These are phyloP conservation scores for Plotosus lineatus DNA, from an alignment of 2,113 vertebrate genomes.

Conservation along the genomic window DNA sequence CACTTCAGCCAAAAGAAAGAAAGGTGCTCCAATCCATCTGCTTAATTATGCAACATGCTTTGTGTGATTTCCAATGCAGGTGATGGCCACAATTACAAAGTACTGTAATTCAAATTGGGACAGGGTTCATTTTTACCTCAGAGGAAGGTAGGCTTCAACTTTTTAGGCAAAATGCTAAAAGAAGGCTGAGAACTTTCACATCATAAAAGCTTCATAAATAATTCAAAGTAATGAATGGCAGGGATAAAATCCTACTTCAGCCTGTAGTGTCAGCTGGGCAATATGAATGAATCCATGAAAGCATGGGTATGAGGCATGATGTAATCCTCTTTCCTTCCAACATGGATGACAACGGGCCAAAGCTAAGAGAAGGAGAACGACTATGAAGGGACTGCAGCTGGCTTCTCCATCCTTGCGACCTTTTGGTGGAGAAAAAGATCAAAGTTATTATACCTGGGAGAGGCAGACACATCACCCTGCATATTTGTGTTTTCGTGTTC, in stretches of 20 bases:
- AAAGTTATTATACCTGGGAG: slow-evolving; percentile 53
- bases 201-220: slow-evolving; percentile 60
- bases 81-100: slow-evolving; percentile 42
- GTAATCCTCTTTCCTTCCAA: background rate
- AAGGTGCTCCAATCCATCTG: slow-evolving; percentile 31
- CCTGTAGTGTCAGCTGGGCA: slow-evolving; percentile 55
- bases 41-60: slow-evolving; percentile 53
- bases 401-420: slow-evolving; percentile 49
- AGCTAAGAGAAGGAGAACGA: slow-evolving; percentile 28
- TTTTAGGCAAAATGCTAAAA: slow-evolving; percentile 31
- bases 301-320: slow-evolving; percentile 28
- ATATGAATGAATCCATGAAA: slow-evolving; percentile 59
- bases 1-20: background rate
- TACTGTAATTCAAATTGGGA: slow-evolving; percentile 51
- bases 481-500: slow-evolving; percentile 55
- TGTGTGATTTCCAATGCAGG: slow-evolving; percentile 39
- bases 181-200: slow-evolving; percentile 47
- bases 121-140: slow-evolving; percentile 52
- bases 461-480: slow-evolving; percentile 53
- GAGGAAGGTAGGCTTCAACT: slow-evolving; percentile 40
- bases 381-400: slow-evolving; percentile 42
- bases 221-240: slow-evolving; percentile 54
- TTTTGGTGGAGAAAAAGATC: slow-evolving; percentile 56
- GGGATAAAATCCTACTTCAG: slow-evolving; percentile 55
- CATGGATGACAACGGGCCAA: background rate